A percentile compares a stretch with the other conserved stretches of the same genome.
These are phyloP conservation scores for Chelonus insularis DNA, from an alignment of 1,140 invertebrate genomes.

Conservation along the genomic window DNA sequence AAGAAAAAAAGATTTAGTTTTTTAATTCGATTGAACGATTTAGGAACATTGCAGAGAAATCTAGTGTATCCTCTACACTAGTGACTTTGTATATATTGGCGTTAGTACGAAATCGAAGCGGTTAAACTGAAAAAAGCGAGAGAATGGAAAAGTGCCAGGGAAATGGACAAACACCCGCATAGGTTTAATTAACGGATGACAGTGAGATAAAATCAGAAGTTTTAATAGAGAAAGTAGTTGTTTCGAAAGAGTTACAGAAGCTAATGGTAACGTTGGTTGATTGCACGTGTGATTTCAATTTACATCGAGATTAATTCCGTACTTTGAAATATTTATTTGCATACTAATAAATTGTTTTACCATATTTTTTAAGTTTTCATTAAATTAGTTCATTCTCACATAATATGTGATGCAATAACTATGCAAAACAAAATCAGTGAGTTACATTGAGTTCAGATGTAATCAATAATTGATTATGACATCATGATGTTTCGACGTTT, in stretches of 20 bases:
- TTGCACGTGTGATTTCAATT: background rate
- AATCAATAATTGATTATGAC: too few relatives aligned
- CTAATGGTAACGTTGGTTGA: background rate
- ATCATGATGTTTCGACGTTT: too few relatives aligned
- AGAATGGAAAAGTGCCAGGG: constrained; percentile 7
- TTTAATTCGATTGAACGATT: background rate
- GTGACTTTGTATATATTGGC: background rate
- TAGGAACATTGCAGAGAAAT: too few relatives aligned
- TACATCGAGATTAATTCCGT: background rate
- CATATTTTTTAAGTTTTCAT: too few relatives aligned
- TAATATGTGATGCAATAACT: too few relatives aligned
- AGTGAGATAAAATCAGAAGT: background rate
- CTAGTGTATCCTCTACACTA: background rate
- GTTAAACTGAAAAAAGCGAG: background rate
- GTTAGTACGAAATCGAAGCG: constrained; percentile 1
- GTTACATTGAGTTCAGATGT: too few relatives aligned
- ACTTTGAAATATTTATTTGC: background rate
- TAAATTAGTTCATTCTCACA: too few relatives aligned
- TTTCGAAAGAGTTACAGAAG: background rate
- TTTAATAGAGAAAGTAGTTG: background rate
- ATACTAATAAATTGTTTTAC: too few relatives aligned
- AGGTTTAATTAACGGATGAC: constrained; percentile 13
- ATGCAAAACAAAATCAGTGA: too few relatives aligned
- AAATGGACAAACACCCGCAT: constrained; percentile 1
- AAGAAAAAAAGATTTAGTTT: too few relatives aligned